Conservation (phyloP, 2,888 invertebrate species). For the Cotesia congregata region DNA sequence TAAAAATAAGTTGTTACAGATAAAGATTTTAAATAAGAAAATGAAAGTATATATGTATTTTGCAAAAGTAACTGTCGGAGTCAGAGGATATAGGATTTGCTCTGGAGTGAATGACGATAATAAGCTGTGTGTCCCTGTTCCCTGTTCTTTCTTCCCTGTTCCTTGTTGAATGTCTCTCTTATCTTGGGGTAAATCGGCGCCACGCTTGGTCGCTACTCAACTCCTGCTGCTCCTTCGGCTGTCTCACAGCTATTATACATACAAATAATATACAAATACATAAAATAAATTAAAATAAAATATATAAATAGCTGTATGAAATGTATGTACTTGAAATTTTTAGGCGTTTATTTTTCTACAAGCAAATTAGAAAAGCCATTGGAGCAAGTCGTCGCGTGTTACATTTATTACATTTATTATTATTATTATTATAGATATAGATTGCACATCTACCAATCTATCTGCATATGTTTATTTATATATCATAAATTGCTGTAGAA, state of each 20-base stretch:
- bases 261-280: too few relatives aligned
- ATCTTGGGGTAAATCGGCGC: conserved; percentile 41
- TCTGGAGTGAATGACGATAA: conserved; percentile 29
- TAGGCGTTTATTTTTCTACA: conserved; percentile 23
- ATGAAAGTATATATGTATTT: too few relatives aligned
- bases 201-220: conserved; percentile 36
- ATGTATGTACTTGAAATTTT: conserved; percentile 25
- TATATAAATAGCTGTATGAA: conserved; percentile 9
- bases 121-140: conserved; percentile 21
- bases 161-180: conserved; percentile 33
- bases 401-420: neutral
- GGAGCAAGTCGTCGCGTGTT: conserved; percentile 42
- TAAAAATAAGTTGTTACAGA: too few relatives aligned
- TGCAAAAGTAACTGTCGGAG: too few relatives aligned
- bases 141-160: conserved; percentile 21
- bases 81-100: neutral
- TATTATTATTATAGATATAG: too few relatives aligned
- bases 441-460: conserved; percentile 11
- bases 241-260: neutral
- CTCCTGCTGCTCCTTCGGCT: neutral
- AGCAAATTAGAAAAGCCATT: conserved; percentile 50
- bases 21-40: too few relatives aligned
- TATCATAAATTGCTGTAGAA: conserved; percentile 12
- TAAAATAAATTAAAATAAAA: too few relatives aligned
- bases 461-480: neutral